Conservation (phyloP, 2,888 invertebrate species). For the Sarcophaga carnaria region DNA sequence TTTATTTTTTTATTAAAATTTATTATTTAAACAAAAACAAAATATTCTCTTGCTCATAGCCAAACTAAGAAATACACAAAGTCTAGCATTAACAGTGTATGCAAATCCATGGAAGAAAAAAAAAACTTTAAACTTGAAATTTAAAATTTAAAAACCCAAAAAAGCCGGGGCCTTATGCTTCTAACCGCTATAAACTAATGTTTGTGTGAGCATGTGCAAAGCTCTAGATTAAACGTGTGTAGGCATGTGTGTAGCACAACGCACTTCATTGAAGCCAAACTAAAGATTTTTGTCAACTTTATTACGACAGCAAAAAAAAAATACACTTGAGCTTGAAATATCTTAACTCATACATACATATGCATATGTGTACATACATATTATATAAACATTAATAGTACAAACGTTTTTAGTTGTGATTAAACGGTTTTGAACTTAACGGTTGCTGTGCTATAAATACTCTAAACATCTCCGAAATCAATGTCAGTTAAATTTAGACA, state of each 20-base stretch:
- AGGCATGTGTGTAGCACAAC: too few relatives aligned
- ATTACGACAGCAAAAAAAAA: conserved; percentile 12
- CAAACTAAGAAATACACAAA: neutral
- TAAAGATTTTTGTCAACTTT: conserved; percentile 59
- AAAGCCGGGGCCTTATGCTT: neutral
- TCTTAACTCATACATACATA: neutral
- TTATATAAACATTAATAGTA: neutral
- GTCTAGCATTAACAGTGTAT: neutral
- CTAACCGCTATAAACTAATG: too few relatives aligned
- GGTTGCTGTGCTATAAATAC: conserved; percentile 62
- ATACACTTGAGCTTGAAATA: conserved; percentile 19
- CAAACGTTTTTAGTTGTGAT: neutral
- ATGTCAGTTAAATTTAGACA: conserved; percentile 76
- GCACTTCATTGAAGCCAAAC: neutral
- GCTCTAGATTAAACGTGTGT: too few relatives aligned
- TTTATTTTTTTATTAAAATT: neutral
- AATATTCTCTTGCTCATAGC: neutral
- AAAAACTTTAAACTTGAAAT: neutral
- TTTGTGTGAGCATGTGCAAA: too few relatives aligned
- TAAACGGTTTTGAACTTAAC: conserved; percentile 37
- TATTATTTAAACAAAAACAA: neutral
- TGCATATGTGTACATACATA: neutral
- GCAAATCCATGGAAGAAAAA: neutral
- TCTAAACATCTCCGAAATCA: conserved; percentile 66
- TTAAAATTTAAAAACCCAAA: neutral